Conservation (phyloP, 2,113 vertebrate species). For the Vidua macroura region DNA sequence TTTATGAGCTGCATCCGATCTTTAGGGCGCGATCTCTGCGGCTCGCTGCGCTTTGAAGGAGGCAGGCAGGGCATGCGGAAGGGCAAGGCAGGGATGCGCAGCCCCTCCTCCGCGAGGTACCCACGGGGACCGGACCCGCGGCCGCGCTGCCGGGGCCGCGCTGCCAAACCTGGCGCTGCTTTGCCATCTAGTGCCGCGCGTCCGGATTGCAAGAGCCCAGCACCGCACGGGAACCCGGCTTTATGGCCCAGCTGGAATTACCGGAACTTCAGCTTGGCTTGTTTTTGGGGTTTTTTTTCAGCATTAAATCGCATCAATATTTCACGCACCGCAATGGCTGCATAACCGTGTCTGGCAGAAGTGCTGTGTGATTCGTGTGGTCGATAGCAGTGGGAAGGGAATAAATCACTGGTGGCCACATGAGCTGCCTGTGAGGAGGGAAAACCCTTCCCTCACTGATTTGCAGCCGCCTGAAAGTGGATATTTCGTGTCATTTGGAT, state of each 20-base stretch:
- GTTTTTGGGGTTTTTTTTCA: accelerated
- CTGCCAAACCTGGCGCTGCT: slow-evolving; percentile 60
- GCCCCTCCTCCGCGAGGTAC: neutral
- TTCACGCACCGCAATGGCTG: neutral
- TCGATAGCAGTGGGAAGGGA: neutral
- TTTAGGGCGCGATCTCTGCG: accelerated
- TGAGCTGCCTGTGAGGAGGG: neutral
- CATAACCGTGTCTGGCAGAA: neutral
- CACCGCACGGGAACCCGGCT: neutral
- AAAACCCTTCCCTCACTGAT: neutral
- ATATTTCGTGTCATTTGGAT: neutral
- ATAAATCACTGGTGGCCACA: neutral
- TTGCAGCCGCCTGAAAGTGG: neutral
- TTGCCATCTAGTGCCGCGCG: slow-evolving; percentile 74
- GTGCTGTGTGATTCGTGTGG: accelerated
- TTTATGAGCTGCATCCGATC: accelerated
- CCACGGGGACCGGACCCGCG: accelerated
- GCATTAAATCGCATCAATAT: neutral
- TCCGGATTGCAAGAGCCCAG: slow-evolving; percentile 43
- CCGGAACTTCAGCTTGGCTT: neutral
- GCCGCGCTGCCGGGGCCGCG: neutral
- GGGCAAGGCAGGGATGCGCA: neutral
- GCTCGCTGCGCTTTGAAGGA: accelerated
- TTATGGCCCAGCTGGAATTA: neutral
- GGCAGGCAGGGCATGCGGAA: accelerated